phyloP scores from a whole-genome alignment of 2,797 vertebrate genomes.

The Ctenopoma kingsleyae region DNA sequence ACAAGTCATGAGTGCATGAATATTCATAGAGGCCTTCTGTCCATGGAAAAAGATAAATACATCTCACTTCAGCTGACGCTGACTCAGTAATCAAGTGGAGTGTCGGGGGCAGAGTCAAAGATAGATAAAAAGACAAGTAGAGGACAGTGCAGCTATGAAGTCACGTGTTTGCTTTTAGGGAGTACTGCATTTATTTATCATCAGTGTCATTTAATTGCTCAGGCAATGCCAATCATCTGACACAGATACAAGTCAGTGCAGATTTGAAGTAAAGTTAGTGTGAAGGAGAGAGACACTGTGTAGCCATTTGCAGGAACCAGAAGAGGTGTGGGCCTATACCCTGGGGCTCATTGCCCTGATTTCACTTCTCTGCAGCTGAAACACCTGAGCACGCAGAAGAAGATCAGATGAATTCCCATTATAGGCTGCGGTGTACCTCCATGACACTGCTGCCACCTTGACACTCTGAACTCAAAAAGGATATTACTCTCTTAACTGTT shows the following conservation, averaged over 20 bases:
- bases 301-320: slow-evolving; percentile 30
- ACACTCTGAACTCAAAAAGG: background rate
- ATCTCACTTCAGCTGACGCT: slow-evolving; percentile 54
- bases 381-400: slow-evolving; percentile 60
- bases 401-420: slow-evolving; percentile 26
- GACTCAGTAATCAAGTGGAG: slow-evolving; percentile 52
- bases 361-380: slow-evolving; percentile 50
- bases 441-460: background rate
- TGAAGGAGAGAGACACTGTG: background rate
- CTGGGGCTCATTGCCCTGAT: slow-evolving; percentile 59
- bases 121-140: background rate
- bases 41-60: slow-evolving; percentile 57
- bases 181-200: background rate
- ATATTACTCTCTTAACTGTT: background rate
- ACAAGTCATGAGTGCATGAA: slow-evolving; percentile 64
- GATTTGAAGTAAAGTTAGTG: background rate
- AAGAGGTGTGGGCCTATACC: slow-evolving; percentile 29
- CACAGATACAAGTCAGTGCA: background rate
- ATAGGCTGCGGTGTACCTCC: slow-evolving; percentile 4
- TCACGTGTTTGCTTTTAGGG: slow-evolving; percentile 29
- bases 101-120: slow-evolving; percentile 24
- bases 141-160: background rate
- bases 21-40: slow-evolving; percentile 72
- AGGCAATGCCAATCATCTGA: background rate
- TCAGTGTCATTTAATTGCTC: slow-evolving; percentile 5